Evolutionary conservation across 2,113 vertebrate species (phyloP).

Genomic region (Aix galericulata): DNA sequence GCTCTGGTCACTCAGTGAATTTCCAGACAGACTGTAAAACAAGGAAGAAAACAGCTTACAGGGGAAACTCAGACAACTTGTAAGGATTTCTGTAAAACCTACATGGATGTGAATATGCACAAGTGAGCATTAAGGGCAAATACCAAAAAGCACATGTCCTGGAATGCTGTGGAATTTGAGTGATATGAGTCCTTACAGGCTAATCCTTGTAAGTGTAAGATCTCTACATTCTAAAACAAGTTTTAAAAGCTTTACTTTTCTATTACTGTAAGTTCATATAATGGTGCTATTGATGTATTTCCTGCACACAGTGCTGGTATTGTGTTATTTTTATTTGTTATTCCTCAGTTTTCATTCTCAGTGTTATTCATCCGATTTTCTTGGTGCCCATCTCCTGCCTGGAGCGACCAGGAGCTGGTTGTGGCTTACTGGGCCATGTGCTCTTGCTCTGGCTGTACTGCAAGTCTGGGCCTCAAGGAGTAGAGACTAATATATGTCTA

Average conservation of each 20-base stretch:
- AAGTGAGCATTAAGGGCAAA: accelerated
- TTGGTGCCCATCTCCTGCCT: neutral
- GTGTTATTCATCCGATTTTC: neutral
- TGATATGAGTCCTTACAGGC: neutral
- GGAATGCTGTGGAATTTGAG: neutral
- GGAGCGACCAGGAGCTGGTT: neutral
- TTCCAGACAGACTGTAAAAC: conserved; percentile 80
- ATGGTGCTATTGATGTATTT: neutral
- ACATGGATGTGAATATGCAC: neutral
- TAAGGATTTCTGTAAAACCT: neutral
- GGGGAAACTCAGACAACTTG: neutral
- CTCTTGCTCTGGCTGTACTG: neutral
- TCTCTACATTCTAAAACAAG: neutral
- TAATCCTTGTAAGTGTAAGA: neutral
- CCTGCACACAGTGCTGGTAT: neutral
- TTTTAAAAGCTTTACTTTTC: neutral
- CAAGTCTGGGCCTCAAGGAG: neutral
- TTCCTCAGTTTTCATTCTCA: neutral
- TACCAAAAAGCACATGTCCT: neutral
- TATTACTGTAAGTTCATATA: neutral
- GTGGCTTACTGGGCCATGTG: neutral
- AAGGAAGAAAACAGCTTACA: neutral
- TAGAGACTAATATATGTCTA: neutral
- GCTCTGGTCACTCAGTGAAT: conserved; percentile 72
- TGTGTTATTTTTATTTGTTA: neutral